Percentiles rank a stretch among this genome's conserved stretches.
Evolutionary conservation across 2,113 vertebrate species (phyloP).

Genomic region (Arizona elegans): DNA sequence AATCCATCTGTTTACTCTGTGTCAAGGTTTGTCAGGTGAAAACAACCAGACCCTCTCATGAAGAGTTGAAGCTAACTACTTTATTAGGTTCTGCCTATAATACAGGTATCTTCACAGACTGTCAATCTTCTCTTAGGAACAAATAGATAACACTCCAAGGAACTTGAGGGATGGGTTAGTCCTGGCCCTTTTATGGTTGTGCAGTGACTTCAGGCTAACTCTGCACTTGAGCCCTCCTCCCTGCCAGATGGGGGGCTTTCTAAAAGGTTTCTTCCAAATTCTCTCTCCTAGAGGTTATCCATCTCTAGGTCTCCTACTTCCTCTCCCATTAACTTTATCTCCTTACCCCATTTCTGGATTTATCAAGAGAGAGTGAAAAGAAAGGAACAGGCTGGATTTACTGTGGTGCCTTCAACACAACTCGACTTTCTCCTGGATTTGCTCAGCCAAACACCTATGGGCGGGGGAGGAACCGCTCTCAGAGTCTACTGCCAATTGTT

Average conservation of each 20-base stretch:
- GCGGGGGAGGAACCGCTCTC: not conserved
- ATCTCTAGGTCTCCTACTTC: not conserved
- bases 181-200: not conserved
- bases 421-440: not conserved
- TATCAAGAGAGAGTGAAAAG: too few species aligned
- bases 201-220: not conserved
- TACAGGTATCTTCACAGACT: not conserved
- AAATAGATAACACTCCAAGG: not conserved
- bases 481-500: not conserved
- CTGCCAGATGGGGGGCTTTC: not conserved
- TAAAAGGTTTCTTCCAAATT: not conserved
- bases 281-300: not conserved
- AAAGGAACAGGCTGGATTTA: not conserved
- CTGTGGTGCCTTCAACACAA: not conserved
- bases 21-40: not conserved
- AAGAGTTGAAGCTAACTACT: not conserved
- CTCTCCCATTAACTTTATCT: not conserved
- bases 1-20: not conserved
- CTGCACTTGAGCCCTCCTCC: not conserved
- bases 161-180: not conserved
- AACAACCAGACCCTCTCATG: not conserved
- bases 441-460: not conserved
- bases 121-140: not conserved
- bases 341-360: not conserved
- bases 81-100: not conserved